Conservation (phyloP, 2,888 invertebrate genomes). For the Aphidoletes aphidimyza region DNA sequence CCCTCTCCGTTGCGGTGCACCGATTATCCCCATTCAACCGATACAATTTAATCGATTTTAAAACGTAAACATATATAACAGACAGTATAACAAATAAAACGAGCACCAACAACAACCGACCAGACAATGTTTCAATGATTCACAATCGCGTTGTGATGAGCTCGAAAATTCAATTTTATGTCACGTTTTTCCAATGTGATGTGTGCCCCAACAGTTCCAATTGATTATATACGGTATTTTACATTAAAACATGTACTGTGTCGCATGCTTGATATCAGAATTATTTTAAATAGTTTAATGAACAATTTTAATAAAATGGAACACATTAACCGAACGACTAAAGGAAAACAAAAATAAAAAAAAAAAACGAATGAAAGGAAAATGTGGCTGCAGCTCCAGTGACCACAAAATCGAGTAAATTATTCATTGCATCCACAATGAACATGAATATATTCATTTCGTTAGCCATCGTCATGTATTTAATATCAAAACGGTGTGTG, state of each 20-base stretch:
- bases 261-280: neutral
- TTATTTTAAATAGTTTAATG: conserved; percentile 12
- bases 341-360: neutral
- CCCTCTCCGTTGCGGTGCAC: neutral
- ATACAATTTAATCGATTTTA: too few species aligned
- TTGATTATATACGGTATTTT: conserved; percentile 37
- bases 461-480: neutral
- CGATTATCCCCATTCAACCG: conserved; percentile 23
- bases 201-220: neutral
- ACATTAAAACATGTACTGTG: neutral
- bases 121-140: neutral
- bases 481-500: neutral
- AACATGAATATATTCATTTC: neutral
- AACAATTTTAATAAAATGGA: conserved; percentile 30
- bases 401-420: conserved; percentile 11
- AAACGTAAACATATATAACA: too few species aligned
- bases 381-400: too few species aligned
- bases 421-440: neutral
- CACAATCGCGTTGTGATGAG: neutral
- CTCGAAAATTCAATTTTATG: conserved; percentile 13
- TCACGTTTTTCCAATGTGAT: neutral
- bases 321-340: conserved; percentile 5
- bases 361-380: neutral
- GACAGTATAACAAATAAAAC: too few species aligned
- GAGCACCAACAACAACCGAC: neutral